Base-by-base conservation (phyloP, 2,113 vertebrate genomes). In the Cromileptes altivelis region DNA sequence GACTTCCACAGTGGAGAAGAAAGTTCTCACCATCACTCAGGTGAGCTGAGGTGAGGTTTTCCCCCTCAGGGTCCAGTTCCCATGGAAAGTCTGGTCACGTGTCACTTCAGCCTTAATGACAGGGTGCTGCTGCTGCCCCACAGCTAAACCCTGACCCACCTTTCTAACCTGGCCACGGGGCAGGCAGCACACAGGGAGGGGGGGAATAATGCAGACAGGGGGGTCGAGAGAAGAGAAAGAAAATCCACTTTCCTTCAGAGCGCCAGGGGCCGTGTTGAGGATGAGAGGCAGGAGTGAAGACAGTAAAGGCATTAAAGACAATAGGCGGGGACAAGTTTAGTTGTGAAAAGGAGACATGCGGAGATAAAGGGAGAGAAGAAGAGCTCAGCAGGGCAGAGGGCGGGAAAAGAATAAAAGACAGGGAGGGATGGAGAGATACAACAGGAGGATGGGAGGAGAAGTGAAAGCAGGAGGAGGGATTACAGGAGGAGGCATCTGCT, bases 91-190 rank as follows among this genome's bases (percentile, higher is more conserved):
- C 57, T 52, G 30, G 23, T 81, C 69, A 60, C 30, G 23, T 47
- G 19, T 56, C 49, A 75, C 79, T 25, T 77, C 12, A 40, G 15
- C 30, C 33, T 85, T 88, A 94, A 92, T 91, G 80, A 92, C 77
- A 89, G 87, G 83, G 68, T 85, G 70, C 83, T 62, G 73, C 15
- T 47, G 49, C 33, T 37, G 15, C 42, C 80, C 80, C 56, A 30
- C 55, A 84, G 86, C 68, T 82, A 85, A 65, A 84, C 73, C 25
- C 40, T 49, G 72, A 85, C 78, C 73, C 75, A 52, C 82, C 78
- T 82, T 50, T 52, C 23, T 57, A 52, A 85, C 82, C 74, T 56
- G 57, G 65, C 81, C 71, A 49, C 3, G 45, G 72, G 75, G 81
- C 55, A 33, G 40, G 33, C 13, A 40, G 21, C 40, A 33, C n/a